Conservation (phyloP, 2,888 invertebrate species). For the Chrysolina oricalcia region DNA sequence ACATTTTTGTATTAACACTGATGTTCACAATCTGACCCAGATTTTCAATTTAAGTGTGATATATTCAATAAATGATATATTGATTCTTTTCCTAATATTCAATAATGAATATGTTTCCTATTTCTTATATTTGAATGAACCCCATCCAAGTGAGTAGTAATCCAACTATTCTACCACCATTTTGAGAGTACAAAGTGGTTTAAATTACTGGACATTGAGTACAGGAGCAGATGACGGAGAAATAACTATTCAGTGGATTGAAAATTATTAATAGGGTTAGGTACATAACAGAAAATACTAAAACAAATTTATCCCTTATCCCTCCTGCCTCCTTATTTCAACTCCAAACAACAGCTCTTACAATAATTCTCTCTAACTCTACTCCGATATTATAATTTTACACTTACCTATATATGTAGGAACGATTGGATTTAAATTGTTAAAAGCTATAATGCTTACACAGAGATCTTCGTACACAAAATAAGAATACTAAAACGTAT, state of each 20-base stretch:
- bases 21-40: no score
- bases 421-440: slow-evolving; percentile 39
- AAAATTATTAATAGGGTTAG: background rate
- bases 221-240: no score
- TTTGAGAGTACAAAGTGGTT: background rate
- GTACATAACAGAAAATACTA: background rate
- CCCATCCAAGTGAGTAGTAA: no score
- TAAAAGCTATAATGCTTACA: slow-evolving; percentile 41
- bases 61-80: no score
- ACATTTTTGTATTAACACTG: no score
- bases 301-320: background rate
- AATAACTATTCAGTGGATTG: no score
- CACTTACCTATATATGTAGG: slow-evolving; percentile 35
- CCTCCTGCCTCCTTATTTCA: background rate
- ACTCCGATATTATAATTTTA: background rate
- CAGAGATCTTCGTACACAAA: slow-evolving; percentile 48
- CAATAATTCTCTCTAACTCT: background rate
- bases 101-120: no score
- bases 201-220: background rate
- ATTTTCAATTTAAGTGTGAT: no score
- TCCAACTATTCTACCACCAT: background rate
- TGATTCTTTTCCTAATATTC: no score
- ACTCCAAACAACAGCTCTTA: slow-evolving; percentile 6
- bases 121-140: no score
- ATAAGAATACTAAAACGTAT: slow-evolving; percentile 69